Conservation (phyloP, 2,113 vertebrate species). For the Gopherus flavomarginatus region DNA sequence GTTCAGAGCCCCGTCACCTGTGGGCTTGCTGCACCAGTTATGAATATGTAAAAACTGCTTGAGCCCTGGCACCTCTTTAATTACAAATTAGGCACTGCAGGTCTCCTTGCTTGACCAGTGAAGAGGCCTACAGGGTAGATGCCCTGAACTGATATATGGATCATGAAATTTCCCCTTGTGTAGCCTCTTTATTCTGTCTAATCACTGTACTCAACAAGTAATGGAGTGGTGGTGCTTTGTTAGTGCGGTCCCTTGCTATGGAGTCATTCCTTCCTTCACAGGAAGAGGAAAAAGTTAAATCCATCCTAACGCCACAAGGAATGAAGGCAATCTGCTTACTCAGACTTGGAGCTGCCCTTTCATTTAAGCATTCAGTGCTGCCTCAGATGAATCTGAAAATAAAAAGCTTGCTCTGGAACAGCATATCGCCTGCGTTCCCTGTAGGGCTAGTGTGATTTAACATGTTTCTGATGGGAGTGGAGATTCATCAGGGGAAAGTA, state of each 20-base stretch:
- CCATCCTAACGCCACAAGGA: background rate
- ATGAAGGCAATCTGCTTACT: background rate
- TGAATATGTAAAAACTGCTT: too few relatives aligned
- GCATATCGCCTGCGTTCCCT: slow-evolving; percentile 2
- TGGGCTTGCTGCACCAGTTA: too few relatives aligned
- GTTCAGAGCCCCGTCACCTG: too few relatives aligned
- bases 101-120: too few relatives aligned
- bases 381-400: slow-evolving; percentile 49
- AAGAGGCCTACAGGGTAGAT: too few relatives aligned
- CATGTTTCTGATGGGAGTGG: background rate
- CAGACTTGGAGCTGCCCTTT: slow-evolving; percentile 15
- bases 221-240: background rate
- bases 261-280: background rate
- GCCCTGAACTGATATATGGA: background rate
- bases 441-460: background rate
- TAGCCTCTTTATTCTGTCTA: background rate
- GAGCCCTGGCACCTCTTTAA: too few relatives aligned
- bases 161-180: background rate
- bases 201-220: too few relatives aligned
- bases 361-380: slow-evolving; percentile 32
- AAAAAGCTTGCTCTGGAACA: slow-evolving; percentile 43
- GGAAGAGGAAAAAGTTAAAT: background rate
- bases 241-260: fast-evolving
- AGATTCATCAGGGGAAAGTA: background rate
- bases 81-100: too few relatives aligned